Percentiles rank a stretch among this genome's conserved stretches.
Evolutionary conservation across 2,888 invertebrate genomes (phyloP).

Genomic region (Eupithecia subumbrata): DNA sequence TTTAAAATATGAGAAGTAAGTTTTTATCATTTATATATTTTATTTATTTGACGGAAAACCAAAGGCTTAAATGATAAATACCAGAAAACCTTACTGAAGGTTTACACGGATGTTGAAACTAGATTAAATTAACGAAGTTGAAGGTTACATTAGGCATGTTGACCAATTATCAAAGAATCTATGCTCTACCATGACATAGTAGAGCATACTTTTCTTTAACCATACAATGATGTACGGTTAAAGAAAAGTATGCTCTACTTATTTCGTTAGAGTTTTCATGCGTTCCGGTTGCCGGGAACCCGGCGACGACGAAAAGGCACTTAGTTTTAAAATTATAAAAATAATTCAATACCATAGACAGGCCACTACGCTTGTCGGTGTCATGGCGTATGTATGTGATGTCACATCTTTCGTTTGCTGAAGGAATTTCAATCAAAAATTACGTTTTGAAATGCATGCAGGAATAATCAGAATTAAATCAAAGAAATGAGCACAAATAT

Average conservation of each 20-base stretch:
- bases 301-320: too few relatives aligned
- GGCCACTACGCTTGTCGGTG: not conserved
- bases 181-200: not conserved
- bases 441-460: not conserved
- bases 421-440: conserved; percentile 1
- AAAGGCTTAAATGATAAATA: too few relatives aligned
- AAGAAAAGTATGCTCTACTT: too few relatives aligned
- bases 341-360: too few relatives aligned
- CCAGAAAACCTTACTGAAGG: too few relatives aligned
- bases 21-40: not conserved
- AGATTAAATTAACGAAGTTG: not conserved
- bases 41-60: too few relatives aligned
- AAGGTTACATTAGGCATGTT: not conserved
- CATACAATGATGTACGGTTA: too few relatives aligned
- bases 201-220: not conserved
- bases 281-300: too few relatives aligned
- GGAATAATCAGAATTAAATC: conserved; percentile 3
- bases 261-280: too few relatives aligned
- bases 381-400: not conserved
- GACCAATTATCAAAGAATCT: not conserved
- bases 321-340: too few relatives aligned
- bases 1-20: not conserved
- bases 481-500: not conserved
- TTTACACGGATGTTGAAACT: not conserved
- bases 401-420: not conserved